phyloP scores from a whole-genome alignment of 1,140 invertebrate genomes.

The Pseudobourletiella spinata region DNA sequence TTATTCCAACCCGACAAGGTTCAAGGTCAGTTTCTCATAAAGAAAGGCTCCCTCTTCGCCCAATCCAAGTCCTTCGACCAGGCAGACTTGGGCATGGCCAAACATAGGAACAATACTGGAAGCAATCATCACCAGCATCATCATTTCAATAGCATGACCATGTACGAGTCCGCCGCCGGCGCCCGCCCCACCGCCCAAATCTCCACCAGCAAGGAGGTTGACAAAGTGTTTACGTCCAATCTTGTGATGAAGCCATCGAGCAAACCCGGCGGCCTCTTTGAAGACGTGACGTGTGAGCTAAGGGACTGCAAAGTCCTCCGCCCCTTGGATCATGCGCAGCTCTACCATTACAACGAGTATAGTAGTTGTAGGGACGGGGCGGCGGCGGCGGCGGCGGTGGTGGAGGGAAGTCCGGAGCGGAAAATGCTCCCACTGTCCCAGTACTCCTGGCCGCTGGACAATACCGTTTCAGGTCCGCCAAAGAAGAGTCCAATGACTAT shows the following conservation, averaged over 20 bases:
- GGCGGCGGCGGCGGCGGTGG: no score
- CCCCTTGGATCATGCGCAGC: background rate
- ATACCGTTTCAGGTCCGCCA: background rate
- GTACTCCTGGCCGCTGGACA: constrained; percentile 3
- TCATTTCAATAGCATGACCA: constrained; percentile 22
- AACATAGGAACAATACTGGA: background rate
- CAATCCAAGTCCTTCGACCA: constrained; percentile 29
- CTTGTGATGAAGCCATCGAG: background rate
- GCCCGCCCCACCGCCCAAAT: no score
- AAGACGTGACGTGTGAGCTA: background rate
- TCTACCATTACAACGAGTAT: background rate
- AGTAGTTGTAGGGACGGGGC: no score
- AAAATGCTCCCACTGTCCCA: constrained; percentile 2
- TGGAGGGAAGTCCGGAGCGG: background rate
- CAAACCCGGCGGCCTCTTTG: background rate
- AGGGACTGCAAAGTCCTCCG: background rate
- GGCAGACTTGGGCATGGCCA: background rate
- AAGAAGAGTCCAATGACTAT: background rate
- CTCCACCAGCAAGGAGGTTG: no score
- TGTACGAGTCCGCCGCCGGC: constrained; percentile 9
- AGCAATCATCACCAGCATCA: no score
- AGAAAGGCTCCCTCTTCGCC: constrained; percentile 16
- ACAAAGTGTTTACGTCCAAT: background rate
- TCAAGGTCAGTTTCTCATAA: no score
- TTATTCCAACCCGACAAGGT: no score